Evolutionary conservation across 2,797 vertebrate genomes (phyloP).

Genomic region (Manis javanica): DNA sequence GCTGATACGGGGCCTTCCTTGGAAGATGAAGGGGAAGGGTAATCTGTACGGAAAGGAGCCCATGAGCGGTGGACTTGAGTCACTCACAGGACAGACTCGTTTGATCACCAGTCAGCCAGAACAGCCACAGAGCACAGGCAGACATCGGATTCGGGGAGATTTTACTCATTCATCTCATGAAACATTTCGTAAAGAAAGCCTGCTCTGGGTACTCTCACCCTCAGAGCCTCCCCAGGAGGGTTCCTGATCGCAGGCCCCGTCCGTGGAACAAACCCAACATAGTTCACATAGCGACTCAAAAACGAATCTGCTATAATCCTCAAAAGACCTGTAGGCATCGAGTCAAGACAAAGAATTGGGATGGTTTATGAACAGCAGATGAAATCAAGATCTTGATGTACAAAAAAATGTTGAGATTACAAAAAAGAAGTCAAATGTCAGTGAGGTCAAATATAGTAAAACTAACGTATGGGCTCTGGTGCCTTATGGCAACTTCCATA

Average conservation of each 20-base stretch:
- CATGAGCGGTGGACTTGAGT: accelerated
- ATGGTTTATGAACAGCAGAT: not conserved
- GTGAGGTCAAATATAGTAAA: not conserved
- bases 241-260: not conserved
- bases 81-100: not conserved
- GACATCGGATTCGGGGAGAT: not conserved
- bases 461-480: not conserved
- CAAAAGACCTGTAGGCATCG: not conserved
- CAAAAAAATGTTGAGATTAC: not conserved
- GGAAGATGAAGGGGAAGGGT: slow-evolving; percentile 63
- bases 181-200: not conserved
- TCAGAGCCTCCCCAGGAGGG: not conserved
- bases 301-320: not conserved
- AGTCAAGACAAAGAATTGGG: not conserved
- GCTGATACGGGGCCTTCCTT: not conserved
- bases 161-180: not conserved
- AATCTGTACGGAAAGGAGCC: not conserved
- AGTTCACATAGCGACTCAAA: not conserved
- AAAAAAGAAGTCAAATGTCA: not conserved
- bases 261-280: not conserved
- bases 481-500: not conserved
- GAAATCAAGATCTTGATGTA: not conserved
- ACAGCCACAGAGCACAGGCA: not conserved
- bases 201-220: not conserved
- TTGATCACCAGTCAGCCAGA: not conserved